These are phyloP conservation scores for Argyrosomus japonicus DNA, from an alignment of 2,113 vertebrate genomes.

Conservation along the genomic window DNA sequence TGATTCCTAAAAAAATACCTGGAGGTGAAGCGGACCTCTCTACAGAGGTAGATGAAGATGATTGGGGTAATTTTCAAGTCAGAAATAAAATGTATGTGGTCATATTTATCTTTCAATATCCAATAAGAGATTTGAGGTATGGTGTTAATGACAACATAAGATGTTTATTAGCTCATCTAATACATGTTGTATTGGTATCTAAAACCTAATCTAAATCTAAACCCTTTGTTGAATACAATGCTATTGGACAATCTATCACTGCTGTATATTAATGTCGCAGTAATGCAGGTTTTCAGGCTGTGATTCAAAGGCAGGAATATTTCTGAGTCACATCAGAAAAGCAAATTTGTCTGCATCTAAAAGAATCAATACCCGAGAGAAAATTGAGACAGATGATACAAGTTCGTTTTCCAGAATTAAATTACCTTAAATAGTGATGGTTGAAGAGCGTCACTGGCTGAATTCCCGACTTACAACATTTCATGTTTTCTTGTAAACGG, in stretches of 20 bases:
- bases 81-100: neutral
- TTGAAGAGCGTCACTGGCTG: neutral
- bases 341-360: neutral
- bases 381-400: constrained; percentile 8
- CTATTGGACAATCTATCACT: neutral
- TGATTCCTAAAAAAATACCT: constrained; percentile 19
- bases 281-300: neutral
- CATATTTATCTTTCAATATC: neutral
- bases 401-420: constrained; percentile 24
- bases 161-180: neutral
- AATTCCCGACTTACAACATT: neutral
- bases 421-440: constrained; percentile 8
- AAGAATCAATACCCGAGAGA: constrained; percentile 22
- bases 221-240: neutral
- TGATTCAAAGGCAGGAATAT: neutral
- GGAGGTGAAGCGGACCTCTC: neutral
- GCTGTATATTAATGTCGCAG: neutral
- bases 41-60: neutral
- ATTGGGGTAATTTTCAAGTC: neutral
- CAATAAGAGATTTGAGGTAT: neutral
- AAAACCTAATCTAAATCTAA: too few species aligned
- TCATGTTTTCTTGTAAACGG: neutral
- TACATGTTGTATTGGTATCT: neutral
- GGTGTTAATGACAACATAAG: neutral
- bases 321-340: neutral